Percentiles rank a stretch among this genome's conserved stretches.
These are phyloP conservation scores for Dascyllus trimaculatus DNA, from an alignment of 2,113 vertebrate genomes.

Conservation along the genomic window DNA sequence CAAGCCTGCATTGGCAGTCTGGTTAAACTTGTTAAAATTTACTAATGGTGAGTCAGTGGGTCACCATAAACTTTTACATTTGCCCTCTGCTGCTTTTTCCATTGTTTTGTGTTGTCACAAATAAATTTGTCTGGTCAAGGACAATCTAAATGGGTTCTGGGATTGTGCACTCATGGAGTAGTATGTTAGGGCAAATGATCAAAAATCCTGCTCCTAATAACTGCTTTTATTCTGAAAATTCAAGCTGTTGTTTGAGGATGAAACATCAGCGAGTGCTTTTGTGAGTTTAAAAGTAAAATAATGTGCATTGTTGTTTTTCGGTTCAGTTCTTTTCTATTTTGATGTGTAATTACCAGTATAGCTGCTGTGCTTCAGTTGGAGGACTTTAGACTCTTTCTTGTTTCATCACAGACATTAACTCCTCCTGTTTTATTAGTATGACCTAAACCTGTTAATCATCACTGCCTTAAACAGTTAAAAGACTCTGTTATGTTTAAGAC, in stretches of 20 bases:
- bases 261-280: background rate
- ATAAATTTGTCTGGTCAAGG: constrained; percentile 11
- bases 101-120: background rate
- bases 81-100: background rate
- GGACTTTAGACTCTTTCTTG: background rate
- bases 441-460: constrained; percentile 21
- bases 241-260: constrained; percentile 23
- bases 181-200: background rate
- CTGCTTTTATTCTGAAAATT: background rate
- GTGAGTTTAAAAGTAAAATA: constrained; percentile 4
- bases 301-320: background rate
- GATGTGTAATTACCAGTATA: background rate
- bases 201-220: background rate
- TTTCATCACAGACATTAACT: constrained; percentile 18
- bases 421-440: constrained; percentile 46
- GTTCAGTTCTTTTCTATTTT: background rate
- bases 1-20: background rate
- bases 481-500: background rate
- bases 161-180: background rate
- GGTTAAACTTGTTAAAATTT: background rate
- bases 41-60: background rate
- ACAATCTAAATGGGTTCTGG: constrained; percentile 11
- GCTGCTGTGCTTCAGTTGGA: background rate
- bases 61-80: background rate
- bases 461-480: constrained; percentile 22